These are phyloP conservation scores for Cordilura impudica DNA, from an alignment of 2,888 invertebrate genomes.

Conservation along the genomic window DNA sequence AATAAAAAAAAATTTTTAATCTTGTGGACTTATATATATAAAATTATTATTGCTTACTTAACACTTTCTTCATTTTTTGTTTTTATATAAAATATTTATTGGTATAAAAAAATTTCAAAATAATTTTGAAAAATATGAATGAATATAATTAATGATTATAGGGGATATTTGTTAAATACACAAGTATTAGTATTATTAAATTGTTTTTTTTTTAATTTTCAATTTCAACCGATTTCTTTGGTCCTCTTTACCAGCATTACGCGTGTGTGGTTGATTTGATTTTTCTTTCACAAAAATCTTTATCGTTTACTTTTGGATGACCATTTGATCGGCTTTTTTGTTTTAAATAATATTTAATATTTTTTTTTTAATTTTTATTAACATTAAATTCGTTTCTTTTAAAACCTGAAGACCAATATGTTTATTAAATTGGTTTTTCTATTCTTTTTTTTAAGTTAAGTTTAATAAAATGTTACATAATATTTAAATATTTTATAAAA, in stretches of 20 bases:
- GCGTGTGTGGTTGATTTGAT: constrained; percentile 50
- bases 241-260: constrained; percentile 77
- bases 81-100: constrained; percentile 47
- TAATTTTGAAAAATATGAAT: not conserved
- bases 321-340: constrained; percentile 67
- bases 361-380: constrained; percentile 48
- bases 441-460: constrained; percentile 3
- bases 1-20: constrained; percentile 12
- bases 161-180: not conserved
- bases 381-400: constrained; percentile 76
- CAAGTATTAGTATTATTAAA: not conserved
- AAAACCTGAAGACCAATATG: constrained; percentile 73
- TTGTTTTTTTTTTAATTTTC: constrained; percentile 23
- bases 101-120: constrained; percentile 27
- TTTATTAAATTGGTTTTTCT: constrained; percentile 43
- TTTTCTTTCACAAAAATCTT: constrained; percentile 37
- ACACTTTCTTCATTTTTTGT: constrained; percentile 68
- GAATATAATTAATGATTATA: constrained; percentile 7
- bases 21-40: constrained; percentile 42
- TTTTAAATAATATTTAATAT: constrained; percentile 27
- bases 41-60: constrained; percentile 76
- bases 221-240: constrained; percentile 71
- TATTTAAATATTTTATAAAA: constrained; percentile 30
- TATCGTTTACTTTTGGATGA: constrained; percentile 41
- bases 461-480: constrained; percentile 9